phyloP scores from a whole-genome alignment of 2,888 invertebrate species.

The Lampropteryx suffumata region DNA sequence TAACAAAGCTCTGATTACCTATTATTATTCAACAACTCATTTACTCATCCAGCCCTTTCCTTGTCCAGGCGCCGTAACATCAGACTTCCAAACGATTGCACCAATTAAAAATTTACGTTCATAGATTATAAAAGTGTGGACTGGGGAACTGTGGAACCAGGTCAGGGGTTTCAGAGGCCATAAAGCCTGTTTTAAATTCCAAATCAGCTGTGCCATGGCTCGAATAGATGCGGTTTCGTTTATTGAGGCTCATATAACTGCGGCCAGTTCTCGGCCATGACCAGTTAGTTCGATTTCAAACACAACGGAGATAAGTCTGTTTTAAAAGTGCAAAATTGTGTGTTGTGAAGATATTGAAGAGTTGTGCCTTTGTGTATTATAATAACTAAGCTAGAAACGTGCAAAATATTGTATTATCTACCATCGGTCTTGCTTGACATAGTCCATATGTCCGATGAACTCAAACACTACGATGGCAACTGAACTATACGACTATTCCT shows the following conservation, averaged over 20 bases:
- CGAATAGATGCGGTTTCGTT: conserved; percentile 79
- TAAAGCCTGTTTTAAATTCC: conserved; percentile 74
- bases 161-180: conserved; percentile 66
- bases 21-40: conserved; percentile 21
- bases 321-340: conserved; percentile 26
- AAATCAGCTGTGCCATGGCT: conserved; percentile 66
- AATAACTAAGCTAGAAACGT: no score
- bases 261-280: conserved; percentile 50
- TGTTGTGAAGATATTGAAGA: not conserved
- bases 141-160: conserved; percentile 58
- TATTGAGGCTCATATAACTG: conserved; percentile 80
- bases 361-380: no score
- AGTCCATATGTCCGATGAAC: no score
- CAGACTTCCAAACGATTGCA: conserved; percentile 39
- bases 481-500: no score
- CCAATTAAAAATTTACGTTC: conserved; percentile 57
- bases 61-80: conserved; percentile 25
- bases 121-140: conserved; percentile 35
- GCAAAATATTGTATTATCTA: no score
- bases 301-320: conserved; percentile 69
- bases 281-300: conserved; percentile 78
- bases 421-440: no score
- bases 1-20: conserved; percentile 20
- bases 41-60: conserved; percentile 12
- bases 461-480: no score